phyloP scores from a whole-genome alignment of 1,140 invertebrate genomes.

The Dryas iulia region DNA sequence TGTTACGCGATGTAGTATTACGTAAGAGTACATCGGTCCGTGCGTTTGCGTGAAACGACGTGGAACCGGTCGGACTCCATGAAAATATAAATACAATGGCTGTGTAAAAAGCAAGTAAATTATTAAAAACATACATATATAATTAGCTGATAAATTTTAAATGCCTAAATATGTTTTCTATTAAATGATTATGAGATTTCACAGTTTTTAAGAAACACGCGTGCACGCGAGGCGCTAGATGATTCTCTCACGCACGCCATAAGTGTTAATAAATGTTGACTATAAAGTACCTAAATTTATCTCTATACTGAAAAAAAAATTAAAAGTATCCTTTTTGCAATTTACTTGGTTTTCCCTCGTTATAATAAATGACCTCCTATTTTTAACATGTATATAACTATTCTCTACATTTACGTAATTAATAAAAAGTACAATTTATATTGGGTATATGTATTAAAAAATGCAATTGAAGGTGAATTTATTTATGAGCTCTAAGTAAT shows the following conservation, averaged over 20 bases:
- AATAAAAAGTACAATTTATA: too few relatives aligned
- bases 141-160: neutral
- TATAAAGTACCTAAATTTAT: neutral
- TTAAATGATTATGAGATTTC: neutral
- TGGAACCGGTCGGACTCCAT: slow-evolving; percentile 17
- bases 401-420: too few relatives aligned
- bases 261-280: neutral
- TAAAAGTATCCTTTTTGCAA: too few relatives aligned
- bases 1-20: slow-evolving; percentile 18
- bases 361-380: too few relatives aligned
- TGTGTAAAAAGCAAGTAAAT: neutral
- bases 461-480: too few relatives aligned
- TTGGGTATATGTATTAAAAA: too few relatives aligned
- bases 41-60: slow-evolving; percentile 26
- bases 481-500: too few relatives aligned
- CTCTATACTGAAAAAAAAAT: too few relatives aligned
- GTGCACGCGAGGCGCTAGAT: neutral
- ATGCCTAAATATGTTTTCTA: neutral
- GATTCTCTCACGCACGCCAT: neutral
- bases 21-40: slow-evolving; percentile 15
- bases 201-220: neutral
- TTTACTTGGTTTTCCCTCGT: too few relatives aligned
- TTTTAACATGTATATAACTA: too few relatives aligned
- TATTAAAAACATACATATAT: neutral
- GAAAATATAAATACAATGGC: slow-evolving; percentile 14